Base-by-base conservation (phyloP, 2,888 invertebrate species). In the Rhimphoctona megacephalus region DNA sequence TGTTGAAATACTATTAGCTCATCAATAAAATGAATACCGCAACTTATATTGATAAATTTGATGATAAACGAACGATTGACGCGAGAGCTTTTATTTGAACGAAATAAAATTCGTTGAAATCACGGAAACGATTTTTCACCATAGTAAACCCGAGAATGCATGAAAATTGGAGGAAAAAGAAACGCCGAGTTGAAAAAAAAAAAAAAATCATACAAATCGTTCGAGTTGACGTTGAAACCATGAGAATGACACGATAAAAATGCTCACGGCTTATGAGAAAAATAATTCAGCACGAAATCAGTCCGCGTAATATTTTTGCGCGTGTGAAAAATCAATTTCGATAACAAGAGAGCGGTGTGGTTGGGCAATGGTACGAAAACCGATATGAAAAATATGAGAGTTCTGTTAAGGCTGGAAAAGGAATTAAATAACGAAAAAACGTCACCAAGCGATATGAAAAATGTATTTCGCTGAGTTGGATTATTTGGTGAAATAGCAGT, bases 401-500 rank as follows among this genome's bases (percentile, higher is more conserved):
- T 73, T 52, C n/a, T n/a, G 46, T 49, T 49, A 49, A 72, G 52
- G 52, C 57, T 64, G 69, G 22, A 22, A 69, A 69, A 39, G n/a
- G 39, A 9, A 43, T 69, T 69, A 30, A 61, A 61, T 30, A 61
- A 61, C 30, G 25, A 61, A 43, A 66, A n/a, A 73, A 73, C 54
- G n/a, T 22, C n/a, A 64, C 64, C 9, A 46, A 43, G 64, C 19
- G 76, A 64, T 64, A 61, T 64, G 61, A 78, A 83, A 78, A 72
- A 66, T 66, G 25, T 43, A 33, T 54, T 76, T 54, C 22, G 46
- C 25, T 57, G 76, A 39, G 66, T 72, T 66, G 66, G 73, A 78
- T 78, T 78, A 79, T 83, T 83, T 43, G 66, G 72, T 66, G 49
- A 54, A 33, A 72, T 57, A 39, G 61, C 70, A 39, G 17, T 46